Evolutionary conservation across 1,140 invertebrate genomes (phyloP), one percentile per base, ranked within the genome.

Genomic region (Tribolium madens): DNA sequence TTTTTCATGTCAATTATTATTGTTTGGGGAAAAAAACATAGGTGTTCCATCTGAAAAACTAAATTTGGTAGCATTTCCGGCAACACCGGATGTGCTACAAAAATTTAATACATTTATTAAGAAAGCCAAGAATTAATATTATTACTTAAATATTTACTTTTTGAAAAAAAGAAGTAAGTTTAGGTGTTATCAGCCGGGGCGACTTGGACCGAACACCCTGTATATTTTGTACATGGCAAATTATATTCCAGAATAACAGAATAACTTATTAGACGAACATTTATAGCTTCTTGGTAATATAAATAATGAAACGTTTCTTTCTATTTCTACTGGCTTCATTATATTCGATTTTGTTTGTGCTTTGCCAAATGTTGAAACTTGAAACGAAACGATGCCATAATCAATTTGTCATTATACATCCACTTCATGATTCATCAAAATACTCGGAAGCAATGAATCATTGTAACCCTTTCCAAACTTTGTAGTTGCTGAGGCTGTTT

Each of bases 391-490:
- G 57, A 64, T 64, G n/a, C 21, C 31, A 26, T 52, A 76, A 76
- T 68, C 57, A 68, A 68, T 52, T 70, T 70, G 74, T 76, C 74
- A 64, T 76, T 76, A 72, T 48, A 69, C 31, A 76, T 72, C 68
- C 60, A 76, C 48, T 47, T 36, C 50, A 68, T 76, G 75, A 76
- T 76, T 76, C 75, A 76, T 72, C 53, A 76, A 64, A 69, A 71
- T 72, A 71, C 69, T 76, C 9, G 75, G 50, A 36, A 72, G 48
- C 60, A 48, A 73, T 76, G 75, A 76, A 76, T 76, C 75, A 76
- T 76, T 72, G 75, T 50, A 76, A 76, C 75, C 75, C 75, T 76
- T 72, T 72, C 75, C 68, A 18, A 52, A 31, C 70, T 72, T 46
- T 13, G 50, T 47, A 31, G 50, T 72, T 64, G 31, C 57, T 21